Conservation (phyloP, 2,797 vertebrate species). For the Melanogrammus aeglefinus region DNA sequence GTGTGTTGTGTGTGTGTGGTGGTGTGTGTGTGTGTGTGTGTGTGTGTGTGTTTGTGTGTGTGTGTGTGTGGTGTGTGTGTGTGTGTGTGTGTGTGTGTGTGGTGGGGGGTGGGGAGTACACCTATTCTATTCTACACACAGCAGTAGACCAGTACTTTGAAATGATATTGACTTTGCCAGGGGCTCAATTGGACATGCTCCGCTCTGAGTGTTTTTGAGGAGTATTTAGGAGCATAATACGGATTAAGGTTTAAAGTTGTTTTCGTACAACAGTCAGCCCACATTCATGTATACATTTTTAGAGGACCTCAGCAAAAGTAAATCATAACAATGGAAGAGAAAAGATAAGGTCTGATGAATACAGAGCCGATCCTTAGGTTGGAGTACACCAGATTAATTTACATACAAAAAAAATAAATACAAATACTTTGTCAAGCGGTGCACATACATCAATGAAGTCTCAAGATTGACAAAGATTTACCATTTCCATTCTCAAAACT, state of each 20-base stretch:
- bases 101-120: not conserved
- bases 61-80: not conserved
- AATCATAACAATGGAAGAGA: not conserved
- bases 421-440: not conserved
- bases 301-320: not conserved
- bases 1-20: not conserved
- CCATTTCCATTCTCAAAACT: not conserved
- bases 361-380: not conserved
- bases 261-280: not conserved
- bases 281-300: not conserved
- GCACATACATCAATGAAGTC: not conserved
- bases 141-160: not conserved
- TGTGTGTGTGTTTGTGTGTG: no score
- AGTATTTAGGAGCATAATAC: slow-evolving; percentile 7
- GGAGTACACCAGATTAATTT: not conserved
- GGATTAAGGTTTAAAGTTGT: not conserved
- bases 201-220: slow-evolving; percentile 1
- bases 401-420: not conserved
- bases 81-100: not conserved
- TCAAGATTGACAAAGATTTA: not conserved
- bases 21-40: no score
- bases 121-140: not conserved
- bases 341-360: not conserved
- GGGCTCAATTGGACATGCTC: not conserved
- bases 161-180: slow-evolving; percentile 23